phyloP scores from a whole-genome alignment of 2,113 vertebrate species.

The Pseudorectes ferrugineus region DNA sequence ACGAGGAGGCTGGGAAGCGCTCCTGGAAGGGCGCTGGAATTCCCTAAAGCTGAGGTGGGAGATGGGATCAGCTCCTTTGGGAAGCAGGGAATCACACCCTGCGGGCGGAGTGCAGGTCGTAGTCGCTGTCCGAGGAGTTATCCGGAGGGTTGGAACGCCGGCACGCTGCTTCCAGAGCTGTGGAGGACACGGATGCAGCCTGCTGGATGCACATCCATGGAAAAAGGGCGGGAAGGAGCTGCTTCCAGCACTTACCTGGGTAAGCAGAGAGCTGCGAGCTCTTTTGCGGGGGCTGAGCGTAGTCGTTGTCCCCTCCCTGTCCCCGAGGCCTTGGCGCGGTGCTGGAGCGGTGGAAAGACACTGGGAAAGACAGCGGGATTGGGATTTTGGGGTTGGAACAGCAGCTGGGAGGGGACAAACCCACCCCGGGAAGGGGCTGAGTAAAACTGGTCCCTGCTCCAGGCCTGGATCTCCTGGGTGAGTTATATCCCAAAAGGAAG shows the following conservation, averaged over 20 bases:
- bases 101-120: constrained; percentile 53
- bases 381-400: not conserved
- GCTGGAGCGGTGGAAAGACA: constrained; percentile 74
- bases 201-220: fast-evolving
- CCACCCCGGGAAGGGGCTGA: fast-evolving
- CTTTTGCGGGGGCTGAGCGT: constrained; percentile 44
- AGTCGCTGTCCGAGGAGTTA: constrained; percentile 74
- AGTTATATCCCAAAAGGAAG: not conserved
- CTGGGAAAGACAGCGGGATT: not conserved
- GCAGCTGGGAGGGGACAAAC: fast-evolving
- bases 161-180: constrained; percentile 61
- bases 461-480: fast-evolving
- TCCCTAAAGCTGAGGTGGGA: not conserved
- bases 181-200: not conserved
- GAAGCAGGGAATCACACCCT: constrained; percentile 22
- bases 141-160: constrained; percentile 33
- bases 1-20: not conserved
- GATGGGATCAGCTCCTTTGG: not conserved
- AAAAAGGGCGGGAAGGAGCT: not conserved
- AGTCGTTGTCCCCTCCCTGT: constrained; percentile 49
- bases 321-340: not conserved
- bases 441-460: not conserved
- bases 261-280: constrained; percentile 43
- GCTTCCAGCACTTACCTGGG: constrained; percentile 7
- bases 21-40: not conserved